These are phyloP conservation scores for Aegotheles bennettii DNA, from an alignment of 2,113 vertebrate species.

Conservation along the genomic window DNA sequence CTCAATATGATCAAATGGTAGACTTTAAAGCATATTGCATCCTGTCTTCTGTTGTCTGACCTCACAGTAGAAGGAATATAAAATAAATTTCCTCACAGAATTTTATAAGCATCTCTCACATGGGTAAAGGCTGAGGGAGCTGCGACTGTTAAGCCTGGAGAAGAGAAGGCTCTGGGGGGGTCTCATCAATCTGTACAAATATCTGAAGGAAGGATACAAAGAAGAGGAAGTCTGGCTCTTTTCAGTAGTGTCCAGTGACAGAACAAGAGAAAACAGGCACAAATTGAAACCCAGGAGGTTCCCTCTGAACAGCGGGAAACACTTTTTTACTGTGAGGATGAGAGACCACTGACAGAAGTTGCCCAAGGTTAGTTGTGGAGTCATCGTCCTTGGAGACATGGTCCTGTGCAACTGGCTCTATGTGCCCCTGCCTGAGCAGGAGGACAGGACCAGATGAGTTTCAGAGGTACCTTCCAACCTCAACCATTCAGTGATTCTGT, in stretches of 20 bases:
- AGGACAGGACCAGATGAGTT: neutral
- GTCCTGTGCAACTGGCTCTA: neutral
- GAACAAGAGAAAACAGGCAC: neutral
- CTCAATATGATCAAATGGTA: neutral
- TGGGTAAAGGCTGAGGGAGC: neutral
- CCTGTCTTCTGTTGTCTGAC: neutral
- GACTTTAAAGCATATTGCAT: neutral
- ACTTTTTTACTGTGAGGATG: neutral
- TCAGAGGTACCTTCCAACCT: neutral
- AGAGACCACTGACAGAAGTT: neutral
- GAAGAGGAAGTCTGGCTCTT: neutral
- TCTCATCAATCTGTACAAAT: neutral
- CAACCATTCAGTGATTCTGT: neutral
- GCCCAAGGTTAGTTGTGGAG: neutral
- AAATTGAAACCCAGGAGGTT: neutral
- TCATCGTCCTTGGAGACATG: neutral
- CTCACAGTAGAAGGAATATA: neutral
- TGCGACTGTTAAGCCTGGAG: neutral
- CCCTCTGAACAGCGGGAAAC: neutral
- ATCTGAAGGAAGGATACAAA: neutral
- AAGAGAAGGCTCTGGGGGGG: fast-evolving
- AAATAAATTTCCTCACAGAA: neutral
- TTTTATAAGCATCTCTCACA: neutral
- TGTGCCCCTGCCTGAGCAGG: neutral
- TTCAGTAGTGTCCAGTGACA: neutral